Evolutionary conservation across 1,140 invertebrate genomes (phyloP).

Genomic region (Drosophila repleta): DNA sequence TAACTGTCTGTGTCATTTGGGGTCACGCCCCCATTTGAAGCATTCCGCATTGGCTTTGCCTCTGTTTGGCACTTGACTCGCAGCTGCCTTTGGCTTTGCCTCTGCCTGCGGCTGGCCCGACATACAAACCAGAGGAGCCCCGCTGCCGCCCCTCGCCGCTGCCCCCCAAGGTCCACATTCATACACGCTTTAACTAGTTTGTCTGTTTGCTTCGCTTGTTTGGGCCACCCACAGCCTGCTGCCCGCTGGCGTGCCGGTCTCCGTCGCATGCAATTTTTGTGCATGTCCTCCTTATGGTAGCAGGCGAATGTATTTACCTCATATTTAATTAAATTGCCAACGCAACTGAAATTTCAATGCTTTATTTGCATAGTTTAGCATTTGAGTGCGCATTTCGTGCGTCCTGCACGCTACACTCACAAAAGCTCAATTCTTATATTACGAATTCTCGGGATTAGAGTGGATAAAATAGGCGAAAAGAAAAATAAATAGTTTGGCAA

Average conservation of each 20-base stretch:
- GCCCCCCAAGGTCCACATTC: background rate
- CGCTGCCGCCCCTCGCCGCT: background rate
- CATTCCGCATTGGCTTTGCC: conserved; percentile 29
- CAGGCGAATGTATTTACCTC: conserved; percentile 68
- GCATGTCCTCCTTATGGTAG: conserved; percentile 61
- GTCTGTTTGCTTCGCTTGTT: conserved; percentile 64
- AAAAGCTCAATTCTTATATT: too few relatives aligned
- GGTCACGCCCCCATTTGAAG: conserved; percentile 69
- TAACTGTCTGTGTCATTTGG: conserved; percentile 73
- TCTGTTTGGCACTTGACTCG: conserved; percentile 43
- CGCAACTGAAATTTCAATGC: conserved; percentile 66
- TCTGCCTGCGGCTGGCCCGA: conserved; percentile 43
- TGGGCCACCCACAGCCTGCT: conserved; percentile 7
- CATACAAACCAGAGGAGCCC: conserved; percentile 44
- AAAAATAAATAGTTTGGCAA: too few relatives aligned
- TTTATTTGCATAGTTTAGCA: conserved; percentile 70
- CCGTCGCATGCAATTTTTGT: conserved; percentile 71
- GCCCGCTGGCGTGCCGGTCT: conserved; percentile 2
- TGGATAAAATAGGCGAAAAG: too few relatives aligned
- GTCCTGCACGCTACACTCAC: conserved; percentile 4
- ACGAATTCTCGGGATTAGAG: background rate
- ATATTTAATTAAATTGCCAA: conserved; percentile 78
- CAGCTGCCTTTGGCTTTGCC: conserved; percentile 31
- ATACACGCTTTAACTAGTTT: conserved; percentile 72
- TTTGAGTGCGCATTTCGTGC: conserved; percentile 31